phyloP scores from a whole-genome alignment of 1,140 invertebrate species.

The Temnothorax nylanderi region DNA sequence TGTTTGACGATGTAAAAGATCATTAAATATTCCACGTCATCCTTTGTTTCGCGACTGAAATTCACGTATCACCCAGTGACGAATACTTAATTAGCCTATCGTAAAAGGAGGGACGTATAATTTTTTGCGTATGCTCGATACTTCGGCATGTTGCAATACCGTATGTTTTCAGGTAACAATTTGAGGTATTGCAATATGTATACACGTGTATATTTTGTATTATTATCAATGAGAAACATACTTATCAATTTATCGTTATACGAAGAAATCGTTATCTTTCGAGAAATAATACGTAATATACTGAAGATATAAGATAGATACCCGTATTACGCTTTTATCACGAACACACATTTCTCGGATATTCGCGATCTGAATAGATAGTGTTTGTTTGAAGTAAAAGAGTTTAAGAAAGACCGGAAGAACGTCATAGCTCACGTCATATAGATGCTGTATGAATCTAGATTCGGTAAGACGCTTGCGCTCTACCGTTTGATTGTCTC shows the following conservation, averaged over 20 bases:
- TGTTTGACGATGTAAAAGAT: slow-evolving; percentile 1
- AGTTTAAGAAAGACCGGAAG: slow-evolving; percentile 19
- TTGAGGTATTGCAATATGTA: not conserved
- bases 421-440: slow-evolving; percentile 9
- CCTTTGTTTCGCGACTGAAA: slow-evolving; percentile 8
- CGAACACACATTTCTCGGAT: slow-evolving; percentile 6
- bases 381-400: slow-evolving; percentile 54
- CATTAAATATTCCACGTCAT: slow-evolving; percentile 9
- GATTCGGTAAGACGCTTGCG: not conserved
- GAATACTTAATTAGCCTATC: slow-evolving; percentile 23
- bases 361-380: not conserved
- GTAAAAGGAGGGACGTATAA: not conserved
- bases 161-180: not conserved
- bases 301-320: not conserved
- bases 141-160: not conserved
- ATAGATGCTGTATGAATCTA: slow-evolving; percentile 6
- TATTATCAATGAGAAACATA: slow-evolving; percentile 1
- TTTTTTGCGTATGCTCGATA: not conserved
- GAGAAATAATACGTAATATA: not conserved
- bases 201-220: not conserved
- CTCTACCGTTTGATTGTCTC: not conserved
- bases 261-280: not conserved
- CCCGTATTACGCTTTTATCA: slow-evolving; percentile 37
- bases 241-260: not conserved
- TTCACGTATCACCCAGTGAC: not conserved